phyloP scores from a whole-genome alignment of 2,797 vertebrate genomes.

The Chelidonichthys spinosus region DNA sequence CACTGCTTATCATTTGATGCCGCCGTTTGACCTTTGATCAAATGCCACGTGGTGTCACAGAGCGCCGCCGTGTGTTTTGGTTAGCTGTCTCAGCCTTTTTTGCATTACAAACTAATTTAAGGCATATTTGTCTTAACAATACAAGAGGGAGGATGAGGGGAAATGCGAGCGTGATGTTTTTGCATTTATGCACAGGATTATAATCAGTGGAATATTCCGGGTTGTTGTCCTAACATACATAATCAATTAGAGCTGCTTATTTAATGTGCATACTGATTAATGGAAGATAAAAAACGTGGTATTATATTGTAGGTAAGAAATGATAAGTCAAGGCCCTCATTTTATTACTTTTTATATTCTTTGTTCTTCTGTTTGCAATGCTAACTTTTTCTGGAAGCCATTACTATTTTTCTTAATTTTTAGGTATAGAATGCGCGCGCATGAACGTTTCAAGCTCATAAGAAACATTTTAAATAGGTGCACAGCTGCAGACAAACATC shows the following conservation, averaged over 20 bases:
- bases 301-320: neutral
- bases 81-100: neutral
- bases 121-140: constrained; percentile 10
- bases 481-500: constrained; percentile 32
- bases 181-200: constrained; percentile 3
- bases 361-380: neutral
- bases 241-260: constrained; percentile 4
- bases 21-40: constrained; percentile 30
- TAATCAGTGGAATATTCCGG: constrained; percentile 3
- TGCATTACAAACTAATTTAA: constrained; percentile 18
- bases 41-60: neutral
- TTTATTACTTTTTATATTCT: neutral
- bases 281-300: neutral
- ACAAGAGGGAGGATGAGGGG: constrained; percentile 7
- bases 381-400: neutral
- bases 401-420: neutral
- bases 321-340: neutral
- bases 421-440: neutral
- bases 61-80: neutral
- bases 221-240: constrained; percentile 1
- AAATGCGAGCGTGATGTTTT: constrained; percentile 4
- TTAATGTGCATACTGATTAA: neutral
- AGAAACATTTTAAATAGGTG: constrained; percentile 6
- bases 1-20: constrained; percentile 9
- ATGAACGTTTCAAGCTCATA: neutral